Evolutionary conservation across 1,140 invertebrate genomes (phyloP).

Genomic region (Drosophila lini): DNA sequence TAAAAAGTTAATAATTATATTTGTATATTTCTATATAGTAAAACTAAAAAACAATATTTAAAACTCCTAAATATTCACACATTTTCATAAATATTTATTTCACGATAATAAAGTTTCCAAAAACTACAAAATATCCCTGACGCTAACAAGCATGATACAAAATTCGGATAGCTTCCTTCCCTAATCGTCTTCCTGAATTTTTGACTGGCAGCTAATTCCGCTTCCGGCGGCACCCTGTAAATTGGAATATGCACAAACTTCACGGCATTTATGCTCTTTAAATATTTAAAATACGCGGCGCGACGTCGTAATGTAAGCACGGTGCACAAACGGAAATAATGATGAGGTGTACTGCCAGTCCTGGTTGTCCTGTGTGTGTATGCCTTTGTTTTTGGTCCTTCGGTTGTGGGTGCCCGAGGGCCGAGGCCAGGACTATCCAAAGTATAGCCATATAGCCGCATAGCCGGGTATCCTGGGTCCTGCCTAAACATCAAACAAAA

Average conservation of each 20-base stretch:
- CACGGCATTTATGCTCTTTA: conserved; percentile 69
- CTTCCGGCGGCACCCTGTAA: conserved; percentile 45
- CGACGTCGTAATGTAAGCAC: conserved; percentile 48
- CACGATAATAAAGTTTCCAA: no score
- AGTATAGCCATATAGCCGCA: conserved; percentile 25
- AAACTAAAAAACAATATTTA: no score
- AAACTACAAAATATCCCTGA: background rate
- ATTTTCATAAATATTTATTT: background rate
- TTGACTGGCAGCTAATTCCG: background rate
- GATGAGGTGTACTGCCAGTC: conserved; percentile 36
- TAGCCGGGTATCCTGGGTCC: conserved; percentile 29
- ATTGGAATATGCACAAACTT: conserved; percentile 33
- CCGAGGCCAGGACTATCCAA: conserved; percentile 44
- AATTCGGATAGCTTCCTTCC: conserved; percentile 3
- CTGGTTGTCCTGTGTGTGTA: conserved; percentile 9
- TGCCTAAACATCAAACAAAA: conserved; percentile 79
- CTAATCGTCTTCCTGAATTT: background rate
- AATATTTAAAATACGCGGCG: conserved; percentile 74
- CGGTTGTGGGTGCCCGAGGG: conserved; percentile 32
- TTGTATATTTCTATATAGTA: no score
- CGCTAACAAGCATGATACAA: background rate
- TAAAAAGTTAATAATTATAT: no score
- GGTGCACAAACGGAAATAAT: conserved; percentile 61
- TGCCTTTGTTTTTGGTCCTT: conserved; percentile 43
- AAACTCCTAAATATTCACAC: no score